A percentile compares a stretch with the other conserved stretches of the same genome.
These are phyloP conservation scores for Phalacrocorax carbo DNA, from an alignment of 2,113 vertebrate species.

Conservation along the genomic window DNA sequence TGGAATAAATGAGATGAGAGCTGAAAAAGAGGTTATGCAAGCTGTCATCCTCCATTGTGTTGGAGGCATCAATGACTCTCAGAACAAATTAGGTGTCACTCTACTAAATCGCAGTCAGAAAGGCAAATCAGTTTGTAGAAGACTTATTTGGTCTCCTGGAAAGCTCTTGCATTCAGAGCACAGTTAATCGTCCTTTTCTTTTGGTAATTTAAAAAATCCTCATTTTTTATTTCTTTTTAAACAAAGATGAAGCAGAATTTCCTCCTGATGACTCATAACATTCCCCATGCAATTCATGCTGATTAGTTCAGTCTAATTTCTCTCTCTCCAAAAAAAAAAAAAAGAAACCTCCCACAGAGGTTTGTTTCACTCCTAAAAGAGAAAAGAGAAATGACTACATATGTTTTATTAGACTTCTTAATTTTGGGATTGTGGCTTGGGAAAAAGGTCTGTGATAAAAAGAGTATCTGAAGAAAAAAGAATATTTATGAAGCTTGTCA, in stretches of 20 bases:
- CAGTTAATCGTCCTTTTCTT: constrained; percentile 69
- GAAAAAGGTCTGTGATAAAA: not conserved
- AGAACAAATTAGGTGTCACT: constrained; percentile 81
- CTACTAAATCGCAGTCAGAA: constrained; percentile 76
- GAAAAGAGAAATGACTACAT: not conserved
- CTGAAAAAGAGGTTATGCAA: constrained; percentile 81
- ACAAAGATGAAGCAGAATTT: constrained; percentile 50
- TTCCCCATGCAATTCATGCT: constrained; percentile 2
- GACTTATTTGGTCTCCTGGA: constrained; percentile 75
- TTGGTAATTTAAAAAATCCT: constrained; percentile 49
- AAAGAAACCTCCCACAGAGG: not conserved
- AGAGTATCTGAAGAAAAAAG: not conserved
- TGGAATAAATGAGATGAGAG: constrained; percentile 78
- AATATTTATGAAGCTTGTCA: not conserved
- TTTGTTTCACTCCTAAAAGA: constrained; percentile 24
- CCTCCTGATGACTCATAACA: constrained; percentile 10
- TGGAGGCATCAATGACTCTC: constrained; percentile 73
- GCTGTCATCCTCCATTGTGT: constrained; percentile 80
- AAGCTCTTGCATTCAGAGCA: constrained; percentile 61
- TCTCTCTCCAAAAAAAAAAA: not conserved
- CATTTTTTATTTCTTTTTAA: constrained; percentile 50
- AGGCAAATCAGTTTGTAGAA: constrained; percentile 78
- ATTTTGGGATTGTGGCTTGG: constrained; percentile 12
- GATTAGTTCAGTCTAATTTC: constrained; percentile 63
- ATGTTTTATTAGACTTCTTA: constrained; percentile 22